phyloP scores from a whole-genome alignment of 2,113 vertebrate species.

The Cheirogaleus medius region DNA sequence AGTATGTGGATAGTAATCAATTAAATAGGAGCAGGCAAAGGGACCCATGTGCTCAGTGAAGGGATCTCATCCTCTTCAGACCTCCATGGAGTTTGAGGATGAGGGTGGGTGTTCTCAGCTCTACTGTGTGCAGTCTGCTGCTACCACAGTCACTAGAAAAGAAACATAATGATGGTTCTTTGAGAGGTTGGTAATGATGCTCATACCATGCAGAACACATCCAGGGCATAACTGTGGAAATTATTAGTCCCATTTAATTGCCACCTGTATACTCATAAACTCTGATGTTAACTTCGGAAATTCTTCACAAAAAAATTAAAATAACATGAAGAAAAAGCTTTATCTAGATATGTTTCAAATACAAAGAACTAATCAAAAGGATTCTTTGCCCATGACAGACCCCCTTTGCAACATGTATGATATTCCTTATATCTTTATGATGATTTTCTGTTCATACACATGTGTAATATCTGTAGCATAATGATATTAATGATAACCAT shows the following conservation, averaged over 20 bases:
- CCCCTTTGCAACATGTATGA: neutral
- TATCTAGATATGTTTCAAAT: neutral
- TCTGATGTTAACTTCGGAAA: neutral
- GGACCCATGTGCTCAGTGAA: neutral
- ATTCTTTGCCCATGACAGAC: neutral
- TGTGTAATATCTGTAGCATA: neutral
- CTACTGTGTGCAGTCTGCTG: neutral
- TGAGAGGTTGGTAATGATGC: neutral
- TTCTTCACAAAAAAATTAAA: neutral
- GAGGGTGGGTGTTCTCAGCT: neutral
- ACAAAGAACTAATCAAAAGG: neutral
- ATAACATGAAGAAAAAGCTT: neutral
- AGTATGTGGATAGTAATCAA: neutral
- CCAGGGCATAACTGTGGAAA: neutral
- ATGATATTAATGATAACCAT: neutral
- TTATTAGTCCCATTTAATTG: neutral
- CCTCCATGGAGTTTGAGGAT: neutral
- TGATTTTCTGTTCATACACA: neutral
- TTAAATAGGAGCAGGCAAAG: neutral
- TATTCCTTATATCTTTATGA: neutral
- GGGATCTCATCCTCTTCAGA: accelerated
- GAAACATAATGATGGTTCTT: neutral
- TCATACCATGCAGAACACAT: neutral
- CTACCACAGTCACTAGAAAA: neutral
- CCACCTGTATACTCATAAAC: neutral